phyloP scores from a whole-genome alignment of 2,797 vertebrate genomes.

The Megalops cyprinoides region DNA sequence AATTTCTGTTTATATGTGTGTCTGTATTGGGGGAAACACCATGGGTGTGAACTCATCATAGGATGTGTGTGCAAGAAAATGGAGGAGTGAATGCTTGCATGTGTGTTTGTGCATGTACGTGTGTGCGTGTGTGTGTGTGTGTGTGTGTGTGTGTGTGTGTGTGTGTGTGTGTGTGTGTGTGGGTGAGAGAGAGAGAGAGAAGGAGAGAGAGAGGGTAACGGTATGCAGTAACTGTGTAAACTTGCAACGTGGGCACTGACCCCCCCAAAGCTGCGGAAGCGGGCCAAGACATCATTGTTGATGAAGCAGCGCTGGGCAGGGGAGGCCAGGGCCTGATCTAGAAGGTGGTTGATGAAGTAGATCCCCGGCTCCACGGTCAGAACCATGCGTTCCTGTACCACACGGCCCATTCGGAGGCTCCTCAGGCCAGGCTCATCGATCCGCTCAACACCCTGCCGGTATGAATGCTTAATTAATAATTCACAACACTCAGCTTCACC shows the following conservation, averaged over 20 bases:
- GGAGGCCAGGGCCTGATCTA: conserved; percentile 85
- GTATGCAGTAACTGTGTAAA: neutral
- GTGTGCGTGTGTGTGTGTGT: neutral
- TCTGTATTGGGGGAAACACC: too few relatives aligned
- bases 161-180: neutral
- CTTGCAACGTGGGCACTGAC: conserved; percentile 79
- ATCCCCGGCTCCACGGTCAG: conserved; percentile 93
- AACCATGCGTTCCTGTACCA: conserved; percentile 87
- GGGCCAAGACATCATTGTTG: conserved; percentile 75
- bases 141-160: neutral
- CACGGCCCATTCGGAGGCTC: conserved; percentile 85
- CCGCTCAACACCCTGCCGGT: conserved; percentile 86
- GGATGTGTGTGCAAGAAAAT: neutral
- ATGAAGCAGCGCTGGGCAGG: conserved; percentile 83
- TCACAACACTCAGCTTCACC: too few relatives aligned
- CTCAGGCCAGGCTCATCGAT: conserved; percentile 81
- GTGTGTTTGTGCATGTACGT: neutral
- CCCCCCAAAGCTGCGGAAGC: conserved; percentile 88
- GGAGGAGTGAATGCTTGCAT: neutral
- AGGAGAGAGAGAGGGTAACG: neutral
- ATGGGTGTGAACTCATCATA: neutral
- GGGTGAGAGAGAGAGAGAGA: neutral
- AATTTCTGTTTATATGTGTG: neutral
- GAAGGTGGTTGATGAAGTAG: conserved; percentile 93
- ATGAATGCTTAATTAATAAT: too few relatives aligned